Evolutionary conservation across 2,113 vertebrate species (phyloP).

Genomic region (Empidonax traillii): DNA sequence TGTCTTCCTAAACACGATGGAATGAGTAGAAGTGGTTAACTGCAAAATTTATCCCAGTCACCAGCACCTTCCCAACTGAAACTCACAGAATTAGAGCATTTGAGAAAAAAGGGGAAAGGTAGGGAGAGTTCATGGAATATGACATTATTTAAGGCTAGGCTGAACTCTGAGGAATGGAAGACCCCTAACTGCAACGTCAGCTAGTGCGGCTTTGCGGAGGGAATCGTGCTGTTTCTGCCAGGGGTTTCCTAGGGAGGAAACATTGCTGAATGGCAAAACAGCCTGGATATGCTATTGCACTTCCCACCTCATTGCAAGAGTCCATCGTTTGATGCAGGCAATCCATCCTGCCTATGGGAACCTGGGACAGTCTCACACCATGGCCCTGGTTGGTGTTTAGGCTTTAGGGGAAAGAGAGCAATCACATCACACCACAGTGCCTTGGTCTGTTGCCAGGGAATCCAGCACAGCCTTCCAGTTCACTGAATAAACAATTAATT

Average conservation of each 20-base stretch:
- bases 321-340: neutral
- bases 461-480: neutral
- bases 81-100: neutral
- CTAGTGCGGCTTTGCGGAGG: neutral
- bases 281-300: neutral
- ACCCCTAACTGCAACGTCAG: neutral
- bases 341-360: neutral
- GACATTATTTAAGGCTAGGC: neutral
- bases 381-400: accelerated
- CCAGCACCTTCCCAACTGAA: neutral
- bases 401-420: neutral
- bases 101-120: neutral
- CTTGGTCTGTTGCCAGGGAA: neutral
- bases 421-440: accelerated
- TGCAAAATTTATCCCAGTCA: neutral
- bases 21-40: neutral
- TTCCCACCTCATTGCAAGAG: neutral
- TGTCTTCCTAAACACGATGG: neutral
- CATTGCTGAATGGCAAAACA: neutral
- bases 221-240: accelerated
- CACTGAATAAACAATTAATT: neutral
- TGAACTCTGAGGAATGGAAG: neutral
- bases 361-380: neutral
- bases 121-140: neutral
- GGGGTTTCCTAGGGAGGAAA: neutral